A percentile compares a stretch with the other conserved stretches of the same genome.
phyloP scores from a whole-genome alignment of 2,888 invertebrate genomes.

The Pegoplata infirma region DNA sequence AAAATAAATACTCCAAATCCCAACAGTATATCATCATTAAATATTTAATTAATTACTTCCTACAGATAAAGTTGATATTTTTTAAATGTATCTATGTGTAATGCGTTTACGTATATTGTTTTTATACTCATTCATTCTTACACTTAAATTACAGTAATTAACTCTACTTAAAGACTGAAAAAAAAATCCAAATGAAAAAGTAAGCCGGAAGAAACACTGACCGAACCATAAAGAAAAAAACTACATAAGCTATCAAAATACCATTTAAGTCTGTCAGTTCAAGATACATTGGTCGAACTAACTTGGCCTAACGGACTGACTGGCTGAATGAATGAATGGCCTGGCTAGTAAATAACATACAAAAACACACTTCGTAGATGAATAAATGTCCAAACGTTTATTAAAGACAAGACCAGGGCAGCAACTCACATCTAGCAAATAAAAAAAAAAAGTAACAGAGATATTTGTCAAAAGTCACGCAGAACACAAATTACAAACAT shows the following conservation, averaged over 20 bases:
- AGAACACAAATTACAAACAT: slow-evolving; percentile 61
- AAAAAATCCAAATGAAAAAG: slow-evolving; percentile 40
- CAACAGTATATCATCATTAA: slow-evolving; percentile 55
- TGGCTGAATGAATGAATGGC: no score
- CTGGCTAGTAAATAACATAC: neutral
- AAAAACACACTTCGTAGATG: slow-evolving; percentile 20
- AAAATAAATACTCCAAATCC: slow-evolving; percentile 24
- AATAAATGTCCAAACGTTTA: slow-evolving; percentile 50
- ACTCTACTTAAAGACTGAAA: slow-evolving; percentile 34
- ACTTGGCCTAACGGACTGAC: neutral
- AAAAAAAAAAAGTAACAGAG: no score
- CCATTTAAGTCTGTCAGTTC: slow-evolving; percentile 52
- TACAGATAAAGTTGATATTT: neutral
- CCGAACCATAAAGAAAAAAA: slow-evolving; percentile 49
- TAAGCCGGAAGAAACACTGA: no score
- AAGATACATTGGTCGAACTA: slow-evolving; percentile 22
- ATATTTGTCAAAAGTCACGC: slow-evolving; percentile 60
- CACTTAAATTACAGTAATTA: slow-evolving; percentile 56
- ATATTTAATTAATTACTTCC: slow-evolving; percentile 59
- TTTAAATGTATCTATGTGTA: neutral
- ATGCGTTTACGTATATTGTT: neutral
- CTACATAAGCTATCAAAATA: slow-evolving; percentile 55
- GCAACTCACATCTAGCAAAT: no score
- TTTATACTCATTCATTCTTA: no score
- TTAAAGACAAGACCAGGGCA: slow-evolving; percentile 32